phyloP scores from a whole-genome alignment of 2,888 invertebrate genomes.

The Thera obeliscata region DNA sequence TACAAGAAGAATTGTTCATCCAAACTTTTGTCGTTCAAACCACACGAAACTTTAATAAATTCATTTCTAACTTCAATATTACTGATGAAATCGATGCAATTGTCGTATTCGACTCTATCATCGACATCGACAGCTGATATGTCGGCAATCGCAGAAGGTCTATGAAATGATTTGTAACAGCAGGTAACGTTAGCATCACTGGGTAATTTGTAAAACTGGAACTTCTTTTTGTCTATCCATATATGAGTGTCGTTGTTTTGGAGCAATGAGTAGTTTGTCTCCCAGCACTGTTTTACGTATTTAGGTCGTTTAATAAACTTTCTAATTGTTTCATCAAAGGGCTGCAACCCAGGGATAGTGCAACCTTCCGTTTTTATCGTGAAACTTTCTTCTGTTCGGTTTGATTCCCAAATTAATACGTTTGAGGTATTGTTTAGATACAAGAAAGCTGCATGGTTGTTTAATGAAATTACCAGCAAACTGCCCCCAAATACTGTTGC shows the following conservation, averaged over 20 bases:
- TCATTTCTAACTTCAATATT: slow-evolving; percentile 82
- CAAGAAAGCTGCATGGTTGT: slow-evolving; percentile 59
- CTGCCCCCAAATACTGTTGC: slow-evolving; percentile 66
- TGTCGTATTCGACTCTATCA: slow-evolving; percentile 74
- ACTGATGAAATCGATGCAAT: slow-evolving; percentile 78
- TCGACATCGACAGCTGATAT: slow-evolving; percentile 75
- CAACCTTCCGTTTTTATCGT: slow-evolving; percentile 87
- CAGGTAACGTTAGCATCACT: slow-evolving; percentile 78
- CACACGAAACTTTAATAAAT: slow-evolving; percentile 88
- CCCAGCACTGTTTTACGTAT: slow-evolving; percentile 80
- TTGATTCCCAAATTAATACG: slow-evolving; percentile 48
- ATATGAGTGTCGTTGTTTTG: slow-evolving; percentile 85
- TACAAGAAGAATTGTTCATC: slow-evolving; percentile 89
- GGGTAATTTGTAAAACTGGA: slow-evolving; percentile 77
- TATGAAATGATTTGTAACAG: slow-evolving; percentile 86
- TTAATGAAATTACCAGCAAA: slow-evolving; percentile 66
- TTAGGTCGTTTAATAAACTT: slow-evolving; percentile 80
- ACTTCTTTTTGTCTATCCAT: slow-evolving; percentile 77
- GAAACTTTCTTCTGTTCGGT: slow-evolving; percentile 61
- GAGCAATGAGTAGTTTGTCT: slow-evolving; percentile 78
- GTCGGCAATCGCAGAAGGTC: slow-evolving; percentile 76
- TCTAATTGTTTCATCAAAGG: slow-evolving; percentile 83
- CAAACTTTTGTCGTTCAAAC: slow-evolving; percentile 68
- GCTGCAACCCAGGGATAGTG: slow-evolving; percentile 86
- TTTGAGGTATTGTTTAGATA: slow-evolving; percentile 56